These are phyloP conservation scores for Toxonevra muliebris DNA, from an alignment of 2,888 invertebrate species.

Conservation along the genomic window DNA sequence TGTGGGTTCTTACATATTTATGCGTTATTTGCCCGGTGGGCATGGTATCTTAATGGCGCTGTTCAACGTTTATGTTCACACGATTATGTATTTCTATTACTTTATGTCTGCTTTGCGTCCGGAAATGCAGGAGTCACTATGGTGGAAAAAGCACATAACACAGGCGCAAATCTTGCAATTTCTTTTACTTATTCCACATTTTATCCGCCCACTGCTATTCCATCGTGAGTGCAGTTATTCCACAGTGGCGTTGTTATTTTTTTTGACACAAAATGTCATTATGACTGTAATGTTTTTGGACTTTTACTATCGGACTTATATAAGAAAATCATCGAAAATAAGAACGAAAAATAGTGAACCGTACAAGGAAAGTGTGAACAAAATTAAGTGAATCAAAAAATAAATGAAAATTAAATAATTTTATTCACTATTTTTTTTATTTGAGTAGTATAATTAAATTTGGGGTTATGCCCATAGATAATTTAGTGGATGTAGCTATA, in stretches of 20 bases:
- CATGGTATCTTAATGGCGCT: constrained; percentile 73
- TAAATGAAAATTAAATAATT: too few relatives aligned
- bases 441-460: too few relatives aligned
- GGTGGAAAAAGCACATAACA: constrained; percentile 85
- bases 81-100: constrained; percentile 86
- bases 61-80: constrained; percentile 79
- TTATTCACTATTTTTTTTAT: too few relatives aligned
- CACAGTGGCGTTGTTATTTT: constrained; percentile 53
- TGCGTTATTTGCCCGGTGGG: constrained; percentile 72
- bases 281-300: constrained; percentile 25
- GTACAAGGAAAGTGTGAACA: background rate
- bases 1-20: constrained; percentile 69
- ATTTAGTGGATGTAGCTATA: too few relatives aligned
- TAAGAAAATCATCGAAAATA: background rate
- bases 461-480: too few relatives aligned
- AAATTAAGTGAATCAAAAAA: background rate
- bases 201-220: constrained; percentile 62
- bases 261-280: background rate
- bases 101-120: constrained; percentile 77
- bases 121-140: constrained; percentile 72
- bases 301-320: constrained; percentile 26
- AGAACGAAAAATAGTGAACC: background rate
- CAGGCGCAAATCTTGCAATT: constrained; percentile 82
- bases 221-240: constrained; percentile 70
- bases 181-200: constrained; percentile 68